Evolutionary conservation across 2,888 invertebrate species (phyloP).

Genomic region (Drosophila trichaetosa): DNA sequence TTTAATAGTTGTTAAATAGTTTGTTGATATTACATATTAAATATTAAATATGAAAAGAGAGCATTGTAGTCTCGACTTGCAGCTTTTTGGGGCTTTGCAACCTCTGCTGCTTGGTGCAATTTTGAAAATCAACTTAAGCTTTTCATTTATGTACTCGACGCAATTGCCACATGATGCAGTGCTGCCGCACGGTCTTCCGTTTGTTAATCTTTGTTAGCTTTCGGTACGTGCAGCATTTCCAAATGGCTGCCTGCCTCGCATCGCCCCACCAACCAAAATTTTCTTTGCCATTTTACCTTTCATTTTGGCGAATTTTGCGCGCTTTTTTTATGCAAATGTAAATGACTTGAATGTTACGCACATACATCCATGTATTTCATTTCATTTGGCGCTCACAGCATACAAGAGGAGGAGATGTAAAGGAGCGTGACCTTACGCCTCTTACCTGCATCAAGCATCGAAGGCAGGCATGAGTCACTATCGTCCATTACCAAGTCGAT

Average conservation of each 20-base stretch:
- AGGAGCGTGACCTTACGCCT: constrained; percentile 11
- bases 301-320: constrained; percentile 44
- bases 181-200: constrained; percentile 22
- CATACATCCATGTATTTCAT: constrained; percentile 41
- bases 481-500: constrained; percentile 27
- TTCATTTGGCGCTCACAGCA: constrained; percentile 44
- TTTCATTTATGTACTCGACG: constrained; percentile 24
- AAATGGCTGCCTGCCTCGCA: constrained; percentile 35
- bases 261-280: not conserved
- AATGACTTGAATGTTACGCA: constrained; percentile 48
- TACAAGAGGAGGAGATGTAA: not conserved
- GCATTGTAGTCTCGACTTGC: not conserved
- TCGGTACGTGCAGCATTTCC: constrained; percentile 52
- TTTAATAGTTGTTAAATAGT: not conserved
- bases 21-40: not conserved
- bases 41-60: not conserved
- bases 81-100: not conserved
- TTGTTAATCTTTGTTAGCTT: constrained; percentile 65
- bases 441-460: constrained; percentile 10
- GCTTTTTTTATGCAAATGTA: constrained; percentile 60
- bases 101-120: constrained; percentile 5
- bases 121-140: constrained; percentile 1
- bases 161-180: constrained; percentile 28
- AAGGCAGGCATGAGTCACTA: constrained; percentile 10
- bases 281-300: constrained; percentile 11